Evolutionary conservation across 2,797 vertebrate genomes (phyloP), one percentile per base, ranked within the genome.

Genomic region (Ceyx erithaca): DNA sequence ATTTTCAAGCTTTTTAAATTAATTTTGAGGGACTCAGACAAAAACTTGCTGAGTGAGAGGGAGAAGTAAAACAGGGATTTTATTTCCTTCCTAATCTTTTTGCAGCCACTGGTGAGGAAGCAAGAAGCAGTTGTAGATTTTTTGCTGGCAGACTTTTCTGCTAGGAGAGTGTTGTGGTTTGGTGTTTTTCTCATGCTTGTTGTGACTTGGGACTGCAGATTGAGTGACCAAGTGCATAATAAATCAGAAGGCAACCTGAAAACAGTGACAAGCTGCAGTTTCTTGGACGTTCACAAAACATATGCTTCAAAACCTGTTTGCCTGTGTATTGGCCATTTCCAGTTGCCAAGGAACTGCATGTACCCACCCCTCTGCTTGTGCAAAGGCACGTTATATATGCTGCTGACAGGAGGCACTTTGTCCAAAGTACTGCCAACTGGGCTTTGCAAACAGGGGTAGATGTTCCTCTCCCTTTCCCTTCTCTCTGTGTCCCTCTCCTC

Each of bases 271-370:
- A 82, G 7, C 41, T 57, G 22, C 61, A 46, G 57, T 87, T 92
- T 90, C 68, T 68, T 55, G 30, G 54, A 78, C 62, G 40, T 80
- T 91, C 85, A 71, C 22, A 83, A 85, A 85, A 7, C 59, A 48
- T 75, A 71, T 33, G 46, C 35, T 92, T 72, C 84, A 55, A 91
- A 93, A 80, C 71, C 91, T 85, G 49, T 58, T 92, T 93, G 33
- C 80, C 84, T 64, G 41, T 88, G 48, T 70, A 68, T 77, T 70
- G 85, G 23, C 57, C 62, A 46, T 51, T 92, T 86, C 40, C 19
- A 71, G 77, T 51, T 88, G 80, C 90, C 87, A 91, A 90, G 86
- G 93, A 92, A 92, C 90, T 62, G 43, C 59, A 5, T 58, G 85
- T 85, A 66, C 9, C 0, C 26, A 66, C 9, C 0, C 26, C 82